Base-by-base conservation (phyloP, 2,113 vertebrate genomes). In the Aldabrachelys gigantea region DNA sequence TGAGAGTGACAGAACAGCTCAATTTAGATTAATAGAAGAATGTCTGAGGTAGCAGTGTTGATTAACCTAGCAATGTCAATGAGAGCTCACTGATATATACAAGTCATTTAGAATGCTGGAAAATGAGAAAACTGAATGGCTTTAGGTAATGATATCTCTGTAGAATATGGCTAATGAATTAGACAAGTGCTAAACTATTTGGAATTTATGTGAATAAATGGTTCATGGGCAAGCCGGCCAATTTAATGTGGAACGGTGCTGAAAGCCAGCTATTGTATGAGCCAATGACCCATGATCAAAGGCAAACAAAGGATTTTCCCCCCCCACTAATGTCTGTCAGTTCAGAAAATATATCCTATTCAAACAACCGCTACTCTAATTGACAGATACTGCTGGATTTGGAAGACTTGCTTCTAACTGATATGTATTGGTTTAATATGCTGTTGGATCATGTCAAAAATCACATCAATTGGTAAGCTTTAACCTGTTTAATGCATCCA, bases 331-430 rank as follows among this genome's bases (percentile, higher is more conserved):
- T 79, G 53, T 35, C 78, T 90, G 25, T 82, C 93, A 89, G 76
- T 88, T 85, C 80, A 90, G 83, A 89, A 95, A 94, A 92, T 44
- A 85, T 4, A 91, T 3, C 7, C 52, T 52, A 21, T 72, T 95
- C 56, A 94, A 95, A 3, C 41, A 89, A 90, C 19, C 53, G 13
- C 21, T 94, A 49, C 38, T 87, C 10, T 88, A 95, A 95, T 41
- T 95, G 90, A 84, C 79, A 94, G 50, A 76, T 90, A 92, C 53
- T 87, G 17, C 27, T 95, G 91, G 80, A 85, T 94, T 93, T 89
- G 16, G 56, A 95, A 96, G 52, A 38, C 59, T 90, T 89, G 5
- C 41, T 95, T 41, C 72, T 91, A 90, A 91, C 44, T 80, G 22
- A 52, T 93, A 91, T 92, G 17, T n/a, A 65, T 89, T 91, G 92